phyloP scores from a whole-genome alignment of 2,113 vertebrate genomes.

The Mobula hypostoma region DNA sequence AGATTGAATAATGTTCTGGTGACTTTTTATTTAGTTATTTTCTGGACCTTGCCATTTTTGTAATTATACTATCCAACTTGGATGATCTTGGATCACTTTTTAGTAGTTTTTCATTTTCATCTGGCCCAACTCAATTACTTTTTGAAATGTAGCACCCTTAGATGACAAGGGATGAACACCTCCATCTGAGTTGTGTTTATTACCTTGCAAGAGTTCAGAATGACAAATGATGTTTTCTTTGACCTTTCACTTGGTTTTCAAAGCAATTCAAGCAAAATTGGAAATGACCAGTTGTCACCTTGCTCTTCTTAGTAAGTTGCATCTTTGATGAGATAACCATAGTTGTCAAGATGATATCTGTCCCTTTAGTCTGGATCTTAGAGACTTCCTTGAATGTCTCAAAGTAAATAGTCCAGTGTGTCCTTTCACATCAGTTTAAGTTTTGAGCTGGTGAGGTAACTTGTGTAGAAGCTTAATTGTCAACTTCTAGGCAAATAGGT shows the following conservation, averaged over 20 bases:
- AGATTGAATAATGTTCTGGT: constrained; percentile 57
- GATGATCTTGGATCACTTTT: constrained; percentile 50
- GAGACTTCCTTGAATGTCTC: background rate
- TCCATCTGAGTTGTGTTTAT: background rate
- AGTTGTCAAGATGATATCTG: background rate
- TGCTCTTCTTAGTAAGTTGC: background rate
- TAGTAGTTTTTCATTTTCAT: background rate
- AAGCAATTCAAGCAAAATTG: background rate
- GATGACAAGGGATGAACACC: background rate
- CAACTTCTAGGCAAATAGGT: background rate
- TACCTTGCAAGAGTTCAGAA: background rate
- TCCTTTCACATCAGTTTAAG: background rate
- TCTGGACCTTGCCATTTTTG: constrained; percentile 60
- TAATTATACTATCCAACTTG: constrained; percentile 53
- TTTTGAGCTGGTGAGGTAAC: background rate
- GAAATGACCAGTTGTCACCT: background rate
- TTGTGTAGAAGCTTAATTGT: background rate
- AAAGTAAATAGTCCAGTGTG: background rate
- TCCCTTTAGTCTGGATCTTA: background rate
- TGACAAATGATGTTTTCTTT: background rate
- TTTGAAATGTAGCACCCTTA: background rate
- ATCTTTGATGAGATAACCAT: background rate
- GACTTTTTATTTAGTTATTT: constrained; percentile 55
- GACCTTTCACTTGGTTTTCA: background rate
- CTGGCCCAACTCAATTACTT: background rate